Evolutionary conservation across 2,888 invertebrate species (phyloP).

Genomic region (Mechanitis messenoides): DNA sequence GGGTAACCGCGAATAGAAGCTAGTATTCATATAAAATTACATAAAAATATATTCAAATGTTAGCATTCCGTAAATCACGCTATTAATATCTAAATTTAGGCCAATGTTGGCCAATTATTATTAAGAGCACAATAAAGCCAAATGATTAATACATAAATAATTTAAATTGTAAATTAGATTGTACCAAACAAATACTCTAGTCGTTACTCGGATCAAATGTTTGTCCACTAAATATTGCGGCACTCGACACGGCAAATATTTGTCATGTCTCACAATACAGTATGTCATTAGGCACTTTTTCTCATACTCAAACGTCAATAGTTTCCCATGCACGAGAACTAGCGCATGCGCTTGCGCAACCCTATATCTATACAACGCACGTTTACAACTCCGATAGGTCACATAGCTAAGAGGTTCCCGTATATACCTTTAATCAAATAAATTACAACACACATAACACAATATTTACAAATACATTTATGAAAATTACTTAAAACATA

Average conservation of each 20-base stretch:
- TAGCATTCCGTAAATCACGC: too few species aligned
- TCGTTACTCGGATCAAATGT: slow-evolving; percentile 11
- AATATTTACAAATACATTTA: too few species aligned
- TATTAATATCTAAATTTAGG: too few species aligned
- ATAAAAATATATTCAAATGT: too few species aligned
- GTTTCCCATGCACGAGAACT: slow-evolving; percentile 14
- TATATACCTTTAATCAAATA: too few species aligned
- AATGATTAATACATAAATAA: not conserved
- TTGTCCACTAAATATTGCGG: slow-evolving; percentile 12
- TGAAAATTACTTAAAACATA: too few species aligned
- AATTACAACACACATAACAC: too few species aligned
- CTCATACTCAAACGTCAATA: slow-evolving; percentile 12
- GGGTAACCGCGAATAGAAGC: too few species aligned
- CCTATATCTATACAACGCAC: slow-evolving; percentile 8
- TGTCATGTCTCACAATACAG: slow-evolving; percentile 2
- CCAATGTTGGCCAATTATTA: too few species aligned
- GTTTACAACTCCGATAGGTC: not conserved
- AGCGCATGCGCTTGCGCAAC: slow-evolving; percentile 23
- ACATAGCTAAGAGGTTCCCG: not conserved
- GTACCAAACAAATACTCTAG: not conserved
- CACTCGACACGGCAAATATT: slow-evolving; percentile 13
- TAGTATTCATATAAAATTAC: too few species aligned
- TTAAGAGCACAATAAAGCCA: too few species aligned
- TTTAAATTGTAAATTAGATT: not conserved
- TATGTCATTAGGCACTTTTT: slow-evolving; percentile 5